These are phyloP conservation scores for Ivindomyrus marchei DNA, from an alignment of 2,113 vertebrate genomes.

Conservation along the genomic window DNA sequence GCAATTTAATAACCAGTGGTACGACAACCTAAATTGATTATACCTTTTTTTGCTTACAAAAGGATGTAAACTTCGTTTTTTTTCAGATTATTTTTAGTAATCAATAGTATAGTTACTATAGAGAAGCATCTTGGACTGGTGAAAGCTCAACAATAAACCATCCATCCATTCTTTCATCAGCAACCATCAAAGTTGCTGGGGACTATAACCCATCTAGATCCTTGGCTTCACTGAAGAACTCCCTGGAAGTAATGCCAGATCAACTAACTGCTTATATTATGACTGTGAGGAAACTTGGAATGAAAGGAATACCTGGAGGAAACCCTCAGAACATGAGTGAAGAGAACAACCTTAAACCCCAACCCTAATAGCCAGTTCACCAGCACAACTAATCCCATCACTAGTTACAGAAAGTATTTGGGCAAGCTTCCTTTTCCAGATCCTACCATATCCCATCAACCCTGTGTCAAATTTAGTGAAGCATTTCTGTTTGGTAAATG, in stretches of 20 bases:
- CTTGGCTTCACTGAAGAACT: neutral
- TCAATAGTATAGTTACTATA: neutral
- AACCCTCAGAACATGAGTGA: neutral
- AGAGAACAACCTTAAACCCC: neutral
- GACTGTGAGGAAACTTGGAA: neutral
- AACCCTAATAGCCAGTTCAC: neutral
- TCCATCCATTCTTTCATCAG: neutral
- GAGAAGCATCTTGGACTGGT: neutral
- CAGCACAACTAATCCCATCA: neutral
- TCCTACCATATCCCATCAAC: neutral
- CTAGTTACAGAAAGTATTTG: neutral
- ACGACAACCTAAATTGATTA: neutral
- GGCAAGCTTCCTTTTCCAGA: neutral
- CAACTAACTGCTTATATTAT: neutral
- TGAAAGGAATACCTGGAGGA: neutral
- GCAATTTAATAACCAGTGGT: neutral
- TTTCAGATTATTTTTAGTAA: neutral
- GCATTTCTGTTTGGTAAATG: too few relatives aligned
- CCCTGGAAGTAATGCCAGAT: neutral
- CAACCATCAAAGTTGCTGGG: neutral
- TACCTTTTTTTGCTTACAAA: neutral
- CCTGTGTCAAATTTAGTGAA: neutral
- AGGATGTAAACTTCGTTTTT: neutral
- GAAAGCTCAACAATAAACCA: neutral
- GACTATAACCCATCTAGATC: neutral